These are phyloP conservation scores for Pantelozetes paolii DNA, from an alignment of 2,888 invertebrate genomes.

Conservation along the genomic window DNA sequence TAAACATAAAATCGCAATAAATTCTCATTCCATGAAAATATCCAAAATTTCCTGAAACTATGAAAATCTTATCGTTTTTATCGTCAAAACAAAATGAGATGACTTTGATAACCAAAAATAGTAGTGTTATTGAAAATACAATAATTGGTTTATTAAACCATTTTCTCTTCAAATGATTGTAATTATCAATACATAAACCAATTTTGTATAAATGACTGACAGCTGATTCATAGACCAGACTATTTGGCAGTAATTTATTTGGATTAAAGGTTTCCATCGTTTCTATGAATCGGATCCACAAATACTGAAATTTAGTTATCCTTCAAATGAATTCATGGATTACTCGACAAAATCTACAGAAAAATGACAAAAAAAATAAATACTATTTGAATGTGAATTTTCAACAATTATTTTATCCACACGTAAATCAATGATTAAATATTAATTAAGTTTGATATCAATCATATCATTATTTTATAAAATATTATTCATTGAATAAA, in stretches of 20 bases:
- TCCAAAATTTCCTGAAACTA: not conserved
- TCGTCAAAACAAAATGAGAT: too few relatives aligned
- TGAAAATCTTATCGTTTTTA: not conserved
- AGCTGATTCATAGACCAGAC: not conserved
- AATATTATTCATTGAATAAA: too few relatives aligned
- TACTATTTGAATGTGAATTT: too few relatives aligned
- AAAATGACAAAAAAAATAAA: too few relatives aligned
- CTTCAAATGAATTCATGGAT: too few relatives aligned
- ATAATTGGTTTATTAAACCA: not conserved
- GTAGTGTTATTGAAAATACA: not conserved
- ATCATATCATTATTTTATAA: too few relatives aligned
- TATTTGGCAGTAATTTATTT: not conserved
- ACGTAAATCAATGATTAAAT: too few relatives aligned
- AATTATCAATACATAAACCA: not conserved
- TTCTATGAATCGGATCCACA: too few relatives aligned
- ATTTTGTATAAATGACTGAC: not conserved
- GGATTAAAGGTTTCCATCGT: not conserved
- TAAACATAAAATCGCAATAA: not conserved
- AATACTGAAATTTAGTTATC: too few relatives aligned
- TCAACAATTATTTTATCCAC: too few relatives aligned
- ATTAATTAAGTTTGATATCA: too few relatives aligned
- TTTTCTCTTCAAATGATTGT: not conserved
- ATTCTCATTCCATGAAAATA: not conserved
- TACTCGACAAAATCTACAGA: too few relatives aligned
- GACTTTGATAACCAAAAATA: not conserved